Evolutionary conservation across 2,888 invertebrate species (phyloP).

Genomic region (Bellardia pandia): DNA sequence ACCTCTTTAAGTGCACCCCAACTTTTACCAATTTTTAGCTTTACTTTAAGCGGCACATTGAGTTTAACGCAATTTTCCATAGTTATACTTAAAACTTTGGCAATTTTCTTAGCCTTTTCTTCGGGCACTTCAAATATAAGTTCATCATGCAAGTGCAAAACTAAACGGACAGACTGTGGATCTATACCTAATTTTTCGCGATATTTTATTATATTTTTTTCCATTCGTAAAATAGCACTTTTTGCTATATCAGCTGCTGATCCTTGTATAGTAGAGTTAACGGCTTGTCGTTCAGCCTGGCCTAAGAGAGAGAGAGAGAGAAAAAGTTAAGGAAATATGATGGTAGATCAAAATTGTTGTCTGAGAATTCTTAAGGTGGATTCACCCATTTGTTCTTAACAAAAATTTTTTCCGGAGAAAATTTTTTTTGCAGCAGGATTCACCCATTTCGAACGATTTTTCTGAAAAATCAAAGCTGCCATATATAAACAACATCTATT

Average conservation of each 20-base stretch:
- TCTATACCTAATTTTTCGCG: conserved; percentile 78
- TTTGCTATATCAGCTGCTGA: conserved; percentile 98
- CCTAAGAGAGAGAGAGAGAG: conserved; percentile 83
- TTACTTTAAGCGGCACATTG: conserved; percentile 93
- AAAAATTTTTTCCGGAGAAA: no score
- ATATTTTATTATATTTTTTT: conserved; percentile 85
- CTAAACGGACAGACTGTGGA: conserved; percentile 86
- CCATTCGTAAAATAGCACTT: conserved; percentile 92
- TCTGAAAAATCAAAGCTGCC: no score
- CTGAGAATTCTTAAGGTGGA: background rate
- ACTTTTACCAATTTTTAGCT: conserved; percentile 91
- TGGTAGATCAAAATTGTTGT: background rate
- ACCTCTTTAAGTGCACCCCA: conserved; percentile 88
- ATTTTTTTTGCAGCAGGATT: no score
- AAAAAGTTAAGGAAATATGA: background rate
- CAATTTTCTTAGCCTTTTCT: conserved; percentile 86
- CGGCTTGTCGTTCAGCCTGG: conserved; percentile 97
- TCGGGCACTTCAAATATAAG: conserved; percentile 94
- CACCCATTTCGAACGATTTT: no score
- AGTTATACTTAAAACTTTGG: conserved; percentile 87
- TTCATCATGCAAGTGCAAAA: conserved; percentile 98
- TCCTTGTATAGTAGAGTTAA: conserved; percentile 98
- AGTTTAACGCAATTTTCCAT: conserved; percentile 92
- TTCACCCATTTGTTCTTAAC: no score
- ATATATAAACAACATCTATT: no score